phyloP scores from a whole-genome alignment of 2,797 vertebrate species.

The Cichlasoma orientale region DNA sequence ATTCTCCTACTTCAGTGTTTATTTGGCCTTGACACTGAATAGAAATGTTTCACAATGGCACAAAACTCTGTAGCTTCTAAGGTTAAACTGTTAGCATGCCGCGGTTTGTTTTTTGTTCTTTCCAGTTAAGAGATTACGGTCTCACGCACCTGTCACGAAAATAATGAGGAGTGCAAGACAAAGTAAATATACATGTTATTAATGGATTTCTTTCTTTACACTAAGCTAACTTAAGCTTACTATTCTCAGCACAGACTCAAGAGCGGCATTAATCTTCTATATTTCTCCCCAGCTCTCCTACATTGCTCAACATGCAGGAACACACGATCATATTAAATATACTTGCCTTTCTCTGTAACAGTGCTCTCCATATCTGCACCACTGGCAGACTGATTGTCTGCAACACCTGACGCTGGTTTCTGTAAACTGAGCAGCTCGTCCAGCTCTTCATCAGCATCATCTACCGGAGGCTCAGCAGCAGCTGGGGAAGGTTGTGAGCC shows the following conservation, averaged over 20 bases:
- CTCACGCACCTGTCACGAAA: neutral
- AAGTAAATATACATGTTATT: neutral
- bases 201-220: neutral
- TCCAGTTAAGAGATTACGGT: neutral
- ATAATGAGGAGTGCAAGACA: neutral
- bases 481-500: neutral
- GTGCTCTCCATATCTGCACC: neutral
- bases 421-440: constrained; percentile 88
- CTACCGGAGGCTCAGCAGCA: constrained; percentile 29
- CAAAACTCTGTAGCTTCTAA: neutral
- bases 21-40: neutral
- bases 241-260: neutral
- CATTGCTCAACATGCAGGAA: neutral
- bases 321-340: neutral
- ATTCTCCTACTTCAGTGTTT: too few species aligned
- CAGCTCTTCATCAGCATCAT: constrained; percentile 86
- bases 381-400: constrained; percentile 1
- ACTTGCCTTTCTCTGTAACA: constrained; percentile 39
- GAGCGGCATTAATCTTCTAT: neutral
- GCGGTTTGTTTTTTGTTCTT: neutral
- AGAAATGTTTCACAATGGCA: neutral
- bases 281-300: neutral
- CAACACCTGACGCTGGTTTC: constrained; percentile 55
- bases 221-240: neutral
- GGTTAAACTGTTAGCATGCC: neutral